Evolutionary conservation across 1,140 invertebrate genomes (phyloP), one percentile per base, ranked within the genome.

Genomic region (Platyscapa corneri): DNA sequence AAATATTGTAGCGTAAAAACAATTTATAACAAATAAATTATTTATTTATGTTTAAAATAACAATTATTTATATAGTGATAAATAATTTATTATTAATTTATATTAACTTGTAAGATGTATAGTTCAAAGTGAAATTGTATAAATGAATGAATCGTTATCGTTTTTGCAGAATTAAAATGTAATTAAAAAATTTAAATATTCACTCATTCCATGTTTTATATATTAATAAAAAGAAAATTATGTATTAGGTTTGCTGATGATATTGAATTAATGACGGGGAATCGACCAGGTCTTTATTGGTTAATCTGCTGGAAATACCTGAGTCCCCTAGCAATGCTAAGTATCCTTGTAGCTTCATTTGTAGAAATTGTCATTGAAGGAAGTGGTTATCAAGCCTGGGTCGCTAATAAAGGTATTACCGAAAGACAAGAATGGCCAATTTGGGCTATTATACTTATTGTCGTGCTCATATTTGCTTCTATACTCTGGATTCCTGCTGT

Each of bases 301-400:
- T 92, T 98, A 86, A 96, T 98, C 86, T 99, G 98, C 91, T 99
- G 98, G 98, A 98, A 98, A 90, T 99, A 98, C 89, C 91, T 99
- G 18, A 98, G 97, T 39, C 98, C 98, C 0, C 90, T 96, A 79
- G 97, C 97, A 2, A 99, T 99, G 98, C 91, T 98, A 32, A 96
- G 96, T 84, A 98, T 99, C 88, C 93, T 99, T 18, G 92, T 96
- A 37, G 96, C 97, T 0, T 98, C 97, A 56, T 96, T 98, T 88
- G 94, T 96, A 70, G 97, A 99, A 89, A 96, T 98, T 80, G 94
- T 96, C 0, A 94, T 95, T 0, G 96, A 97, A 86, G 97, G 97
- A 0, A 97, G 97, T 37, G 96, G 96, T 34, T 98, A 99, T 92
- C 95, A 96, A 46, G 97, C 97, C 3, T 99, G 98, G 97, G 95